phyloP scores from a whole-genome alignment of 2,888 invertebrate genomes.

The Oxystoma pomonae region DNA sequence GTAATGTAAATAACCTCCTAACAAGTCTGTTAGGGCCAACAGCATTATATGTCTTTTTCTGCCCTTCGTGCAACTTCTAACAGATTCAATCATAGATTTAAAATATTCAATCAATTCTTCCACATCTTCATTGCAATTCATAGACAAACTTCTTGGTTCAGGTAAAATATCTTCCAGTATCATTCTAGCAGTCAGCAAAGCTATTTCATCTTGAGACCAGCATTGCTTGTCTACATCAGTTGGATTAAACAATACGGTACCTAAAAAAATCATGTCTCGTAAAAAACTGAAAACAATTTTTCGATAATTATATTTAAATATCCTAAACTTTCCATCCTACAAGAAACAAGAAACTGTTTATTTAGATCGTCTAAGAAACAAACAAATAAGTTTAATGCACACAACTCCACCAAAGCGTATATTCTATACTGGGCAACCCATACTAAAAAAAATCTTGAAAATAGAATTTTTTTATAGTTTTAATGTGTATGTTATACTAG shows the following conservation, averaged over 20 bases:
- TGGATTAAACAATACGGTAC: constrained; percentile 43
- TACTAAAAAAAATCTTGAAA: too few relatives aligned
- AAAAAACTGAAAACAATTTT: too few relatives aligned
- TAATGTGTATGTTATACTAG: too few relatives aligned
- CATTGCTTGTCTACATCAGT: constrained; percentile 41
- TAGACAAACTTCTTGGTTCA: constrained; percentile 31
- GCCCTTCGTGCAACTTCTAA: constrained; percentile 36
- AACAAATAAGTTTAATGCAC: too few relatives aligned
- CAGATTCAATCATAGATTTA: constrained; percentile 35
- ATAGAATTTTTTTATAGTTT: too few relatives aligned
- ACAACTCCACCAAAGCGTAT: too few relatives aligned
- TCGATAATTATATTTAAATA: too few relatives aligned
- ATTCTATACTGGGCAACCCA: too few relatives aligned
- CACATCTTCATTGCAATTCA: constrained; percentile 41
- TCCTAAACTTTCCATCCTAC: too few relatives aligned
- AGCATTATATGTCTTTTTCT: constrained; percentile 42
- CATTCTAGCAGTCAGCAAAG: constrained; percentile 43
- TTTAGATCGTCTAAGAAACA: too few relatives aligned
- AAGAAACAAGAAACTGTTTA: too few relatives aligned
- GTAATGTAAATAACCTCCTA: constrained; percentile 58
- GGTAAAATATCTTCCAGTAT: constrained; percentile 43
- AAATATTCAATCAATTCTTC: constrained; percentile 44
- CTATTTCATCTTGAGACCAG: constrained; percentile 43
- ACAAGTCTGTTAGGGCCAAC: constrained; percentile 41
- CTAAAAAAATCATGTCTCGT: constrained; percentile 22